Conservation (phyloP, 2,888 invertebrate genomes). For the Chydorus sphaericus region DNA sequence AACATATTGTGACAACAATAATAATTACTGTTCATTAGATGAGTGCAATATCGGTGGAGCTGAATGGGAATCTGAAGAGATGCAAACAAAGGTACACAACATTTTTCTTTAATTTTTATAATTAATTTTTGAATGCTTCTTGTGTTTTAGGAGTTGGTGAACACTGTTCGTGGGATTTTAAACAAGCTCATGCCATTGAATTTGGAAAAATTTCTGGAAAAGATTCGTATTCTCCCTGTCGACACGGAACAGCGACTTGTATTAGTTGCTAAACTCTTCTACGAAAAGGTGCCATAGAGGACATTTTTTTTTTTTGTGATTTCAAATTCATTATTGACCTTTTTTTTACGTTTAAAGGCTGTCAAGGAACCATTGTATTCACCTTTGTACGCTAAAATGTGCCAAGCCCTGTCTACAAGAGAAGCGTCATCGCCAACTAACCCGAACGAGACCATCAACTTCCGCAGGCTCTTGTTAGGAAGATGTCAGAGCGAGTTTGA, state of each 20-base stretch:
- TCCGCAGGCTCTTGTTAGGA: constrained; percentile 60
- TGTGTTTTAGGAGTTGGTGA: constrained; percentile 52
- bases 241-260: constrained; percentile 61
- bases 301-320: too few species aligned
- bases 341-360: too few species aligned
- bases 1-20: too few species aligned
- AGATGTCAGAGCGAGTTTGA: constrained; percentile 85
- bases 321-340: too few species aligned
- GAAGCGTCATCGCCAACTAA: constrained; percentile 38
- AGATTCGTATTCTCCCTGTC: constrained; percentile 60
- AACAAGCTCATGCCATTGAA: constrained; percentile 93
- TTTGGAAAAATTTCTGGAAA: constrained; percentile 63
- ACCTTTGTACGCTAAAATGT: constrained; percentile 77
- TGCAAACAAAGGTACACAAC: too few species aligned
- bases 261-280: constrained; percentile 75
- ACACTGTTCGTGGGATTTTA: constrained; percentile 69
- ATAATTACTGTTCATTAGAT: too few species aligned
- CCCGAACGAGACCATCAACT: constrained; percentile 35
- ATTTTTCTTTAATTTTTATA: too few species aligned
- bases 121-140: too few species aligned
- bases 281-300: too few species aligned
- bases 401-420: constrained; percentile 49
- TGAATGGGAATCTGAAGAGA: too few species aligned
- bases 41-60: too few species aligned
- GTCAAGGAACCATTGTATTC: constrained; percentile 90